Base-by-base conservation (phyloP, 92 coral and sea anemone species). In the Porites lobata region DNA sequence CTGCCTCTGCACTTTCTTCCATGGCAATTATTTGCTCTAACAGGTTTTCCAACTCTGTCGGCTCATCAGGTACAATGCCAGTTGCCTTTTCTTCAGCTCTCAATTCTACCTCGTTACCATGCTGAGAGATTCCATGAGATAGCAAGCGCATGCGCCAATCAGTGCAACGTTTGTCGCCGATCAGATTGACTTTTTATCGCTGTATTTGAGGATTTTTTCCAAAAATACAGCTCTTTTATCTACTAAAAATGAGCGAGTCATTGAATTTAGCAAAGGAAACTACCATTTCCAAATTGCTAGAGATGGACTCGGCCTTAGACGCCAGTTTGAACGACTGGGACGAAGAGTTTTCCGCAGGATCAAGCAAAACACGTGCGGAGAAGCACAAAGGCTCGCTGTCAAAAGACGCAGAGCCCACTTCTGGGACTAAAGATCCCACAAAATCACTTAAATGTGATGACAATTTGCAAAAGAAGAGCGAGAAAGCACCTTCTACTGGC, bases 1-100 rank as follows among this genome's bases (percentile, higher is more conserved):
- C 86, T 80, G 91, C 80, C 71, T 87, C 91, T 79, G 91, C 76
- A 87, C 91, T 87, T 82, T 82, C 78, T 57, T 88, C 88, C 72
- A 82, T 73, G 78, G 87, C 87, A 63, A 84, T 84, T 61, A 90
- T 69, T 78, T 90, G 89, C 78, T 84, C 89, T 57, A 84, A 66
- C 79, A 90, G 79, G 79, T 88, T 50, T 24, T 89, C 89, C 76
- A 89, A 69, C 73, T 89, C 92, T 72, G 79, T 83, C 54, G 81
- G 85, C 78, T 89, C 89, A 89, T 79, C 90, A 20, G 90, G 86
- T 52, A 83, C 76, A 50, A 90, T 90, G 0, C 87, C 90, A 13
- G 87, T 79, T 22, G 90, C 90, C 83, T 64, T 79, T 70, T 90
- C 93, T 74, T 85, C 87, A 72, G 77, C 90, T 75, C 83, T 78